Evolutionary conservation across 1,140 invertebrate genomes (phyloP).

Genomic region (Hylaeus anthracinus): DNA sequence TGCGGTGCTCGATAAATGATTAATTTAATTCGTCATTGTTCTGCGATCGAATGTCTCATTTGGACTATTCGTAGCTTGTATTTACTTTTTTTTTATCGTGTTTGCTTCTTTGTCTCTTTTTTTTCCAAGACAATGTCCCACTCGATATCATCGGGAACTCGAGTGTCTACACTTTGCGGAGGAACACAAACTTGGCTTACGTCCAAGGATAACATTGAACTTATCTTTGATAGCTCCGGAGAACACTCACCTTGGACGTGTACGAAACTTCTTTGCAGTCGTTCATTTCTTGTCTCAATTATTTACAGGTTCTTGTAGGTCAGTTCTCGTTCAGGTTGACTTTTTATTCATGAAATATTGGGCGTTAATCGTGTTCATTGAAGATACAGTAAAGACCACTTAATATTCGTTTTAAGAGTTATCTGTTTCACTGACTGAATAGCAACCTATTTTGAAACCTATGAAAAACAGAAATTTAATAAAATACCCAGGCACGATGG

Average conservation of each 20-base stretch:
- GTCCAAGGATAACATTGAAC: conserved; percentile 44
- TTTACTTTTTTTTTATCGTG: background rate
- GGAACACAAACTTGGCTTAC: conserved; percentile 32
- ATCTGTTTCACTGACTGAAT: too few relatives aligned
- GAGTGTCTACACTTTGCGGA: conserved; percentile 7
- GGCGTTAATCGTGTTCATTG: too few relatives aligned
- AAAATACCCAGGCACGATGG: too few relatives aligned
- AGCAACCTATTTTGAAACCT: too few relatives aligned
- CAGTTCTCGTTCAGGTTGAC: too few relatives aligned
- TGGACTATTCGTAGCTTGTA: background rate
- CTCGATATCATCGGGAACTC: background rate
- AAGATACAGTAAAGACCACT: too few relatives aligned
- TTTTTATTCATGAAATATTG: too few relatives aligned
- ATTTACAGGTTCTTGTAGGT: too few relatives aligned
- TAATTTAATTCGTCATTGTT: background rate
- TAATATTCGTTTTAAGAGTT: too few relatives aligned
- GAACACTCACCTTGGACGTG: conserved; percentile 1
- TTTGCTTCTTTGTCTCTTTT: too few relatives aligned
- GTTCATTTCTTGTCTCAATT: background rate
- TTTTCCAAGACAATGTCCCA: background rate
- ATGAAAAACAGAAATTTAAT: too few relatives aligned
- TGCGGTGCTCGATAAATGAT: background rate
- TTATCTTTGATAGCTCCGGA: conserved; percentile 19
- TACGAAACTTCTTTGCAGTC: background rate
- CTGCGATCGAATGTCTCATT: background rate